Conservation (phyloP, 2,888 invertebrate species). For the Barypeithes pellucidus region DNA sequence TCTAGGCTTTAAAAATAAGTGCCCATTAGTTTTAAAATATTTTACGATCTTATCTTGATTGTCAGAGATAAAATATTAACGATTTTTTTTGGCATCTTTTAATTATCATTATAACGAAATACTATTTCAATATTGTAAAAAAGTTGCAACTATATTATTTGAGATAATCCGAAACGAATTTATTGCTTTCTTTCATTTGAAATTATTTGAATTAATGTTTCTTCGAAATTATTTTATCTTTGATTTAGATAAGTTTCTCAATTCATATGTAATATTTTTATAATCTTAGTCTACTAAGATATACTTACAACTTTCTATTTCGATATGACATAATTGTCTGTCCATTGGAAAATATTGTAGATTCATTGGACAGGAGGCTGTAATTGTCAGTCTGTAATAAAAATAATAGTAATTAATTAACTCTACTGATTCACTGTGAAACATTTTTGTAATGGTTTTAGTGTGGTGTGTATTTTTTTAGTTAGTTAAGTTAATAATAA, state of each 20-base stretch:
- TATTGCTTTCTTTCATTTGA: not conserved
- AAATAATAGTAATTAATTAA: not conserved
- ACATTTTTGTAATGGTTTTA: too few relatives aligned
- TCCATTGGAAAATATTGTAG: slow-evolving; percentile 98
- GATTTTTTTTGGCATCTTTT: too few relatives aligned
- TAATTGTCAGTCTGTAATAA: slow-evolving; percentile 89
- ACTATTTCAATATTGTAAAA: too few relatives aligned
- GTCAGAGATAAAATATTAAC: slow-evolving; percentile 16
- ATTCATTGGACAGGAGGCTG: slow-evolving; percentile 97
- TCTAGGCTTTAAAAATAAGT: slow-evolving; percentile 4
- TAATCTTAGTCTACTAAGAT: not conserved
- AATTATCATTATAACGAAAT: too few relatives aligned
- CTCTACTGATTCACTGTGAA: too few relatives aligned
- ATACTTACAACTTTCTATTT: slow-evolving; percentile 98
- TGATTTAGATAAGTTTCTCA: not conserved
- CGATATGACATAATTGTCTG: slow-evolving; percentile 93
- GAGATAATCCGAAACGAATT: too few relatives aligned
- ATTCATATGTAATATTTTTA: not conserved
- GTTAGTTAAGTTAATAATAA: too few relatives aligned
- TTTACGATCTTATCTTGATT: not conserved
- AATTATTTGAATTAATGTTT: not conserved
- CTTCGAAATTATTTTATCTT: slow-evolving; percentile 8
- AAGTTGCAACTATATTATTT: too few relatives aligned
- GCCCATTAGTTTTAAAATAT: not conserved
- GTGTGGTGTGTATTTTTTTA: too few relatives aligned